phyloP scores from a whole-genome alignment of 2,888 invertebrate genomes.

The Choristoneura rosaceana region DNA sequence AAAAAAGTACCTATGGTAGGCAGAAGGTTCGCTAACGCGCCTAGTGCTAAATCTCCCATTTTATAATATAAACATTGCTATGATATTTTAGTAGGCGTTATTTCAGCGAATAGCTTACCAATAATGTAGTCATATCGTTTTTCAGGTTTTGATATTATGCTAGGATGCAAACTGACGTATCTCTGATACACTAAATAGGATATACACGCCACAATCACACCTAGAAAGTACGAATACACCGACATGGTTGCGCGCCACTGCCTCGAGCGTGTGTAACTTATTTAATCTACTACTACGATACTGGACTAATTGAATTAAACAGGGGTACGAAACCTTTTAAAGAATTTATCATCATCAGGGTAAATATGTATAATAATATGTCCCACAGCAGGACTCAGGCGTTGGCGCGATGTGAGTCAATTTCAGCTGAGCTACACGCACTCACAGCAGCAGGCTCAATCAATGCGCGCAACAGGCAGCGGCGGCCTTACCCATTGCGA shows the following conservation, averaged over 20 bases:
- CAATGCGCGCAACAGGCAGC: too few species aligned
- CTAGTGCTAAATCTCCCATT: background rate
- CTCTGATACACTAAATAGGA: slow-evolving; percentile 74
- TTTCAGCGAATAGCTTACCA: slow-evolving; percentile 61
- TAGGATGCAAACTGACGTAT: slow-evolving; percentile 64
- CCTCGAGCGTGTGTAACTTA: slow-evolving; percentile 48
- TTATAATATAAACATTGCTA: slow-evolving; percentile 15
- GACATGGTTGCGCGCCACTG: slow-evolving; percentile 58
- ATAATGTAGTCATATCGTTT: slow-evolving; percentile 79
- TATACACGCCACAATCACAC: slow-evolving; percentile 60
- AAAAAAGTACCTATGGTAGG: too few species aligned
- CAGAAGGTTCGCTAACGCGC: too few species aligned
- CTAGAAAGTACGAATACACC: slow-evolving; percentile 63
- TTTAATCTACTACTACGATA: slow-evolving; percentile 50
- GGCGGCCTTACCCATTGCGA: too few species aligned
- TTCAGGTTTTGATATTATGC: slow-evolving; percentile 66
- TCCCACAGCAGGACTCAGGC: too few species aligned
- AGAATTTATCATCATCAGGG: background rate
- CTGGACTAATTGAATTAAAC: slow-evolving; percentile 75
- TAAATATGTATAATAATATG: too few species aligned
- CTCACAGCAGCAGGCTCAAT: too few species aligned
- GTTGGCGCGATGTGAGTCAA: too few species aligned
- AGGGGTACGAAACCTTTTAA: slow-evolving; percentile 56
- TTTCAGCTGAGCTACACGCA: too few species aligned
- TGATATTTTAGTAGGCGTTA: slow-evolving; percentile 8